Evolutionary conservation across 2,113 vertebrate genomes (phyloP), one percentile per base, ranked within the genome.

Genomic region (Thalassarche chlororhynchos): DNA sequence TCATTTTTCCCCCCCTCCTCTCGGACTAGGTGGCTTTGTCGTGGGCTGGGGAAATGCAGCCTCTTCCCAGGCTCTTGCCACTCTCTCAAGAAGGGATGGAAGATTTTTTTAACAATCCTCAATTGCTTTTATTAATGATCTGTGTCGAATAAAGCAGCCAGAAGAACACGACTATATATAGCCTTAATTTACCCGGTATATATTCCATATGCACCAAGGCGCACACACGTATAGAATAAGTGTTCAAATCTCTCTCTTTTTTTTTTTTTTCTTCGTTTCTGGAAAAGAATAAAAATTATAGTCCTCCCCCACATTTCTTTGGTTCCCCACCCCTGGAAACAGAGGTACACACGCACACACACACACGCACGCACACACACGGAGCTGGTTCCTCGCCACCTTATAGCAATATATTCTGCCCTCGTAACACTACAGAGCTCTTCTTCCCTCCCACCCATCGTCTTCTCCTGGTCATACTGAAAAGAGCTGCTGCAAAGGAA

Each of bases 91-190:
- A 61, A 88, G 14, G 42, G 74, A 28, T 46, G 62, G 61, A 54
- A 62, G 72, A 46, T 61, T 38, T 77, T 82, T 28, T 65, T 32
- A 52, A 16, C 52, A 52, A 18, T 77, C 65, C 36, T 88, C 90
- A 49, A 54, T 88, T 11, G 87, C 75, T 91, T 93, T 91, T 74
- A 64, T 93, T 96, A 95, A 96, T 89, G 93, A 77, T 31, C 84
- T 90, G 83, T 93, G 90, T 84, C 90, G 79, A 65, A 85, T 82
- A 90, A 81, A 81, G 74, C 70, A 49, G 69, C 40, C 54, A 49
- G 70, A 57, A 88, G 84, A 82, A 76, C 52, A 26, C n/a, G 57
- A 17, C 69, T 64, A 5, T 16, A 14, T 8, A 52, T 1, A 69
- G 74, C 46, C 52, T 77, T 55, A n/a, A 72, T 81, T 68, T 34